Conservation (phyloP, 2,888 invertebrate species). For the Drosophila imparisetae region DNA sequence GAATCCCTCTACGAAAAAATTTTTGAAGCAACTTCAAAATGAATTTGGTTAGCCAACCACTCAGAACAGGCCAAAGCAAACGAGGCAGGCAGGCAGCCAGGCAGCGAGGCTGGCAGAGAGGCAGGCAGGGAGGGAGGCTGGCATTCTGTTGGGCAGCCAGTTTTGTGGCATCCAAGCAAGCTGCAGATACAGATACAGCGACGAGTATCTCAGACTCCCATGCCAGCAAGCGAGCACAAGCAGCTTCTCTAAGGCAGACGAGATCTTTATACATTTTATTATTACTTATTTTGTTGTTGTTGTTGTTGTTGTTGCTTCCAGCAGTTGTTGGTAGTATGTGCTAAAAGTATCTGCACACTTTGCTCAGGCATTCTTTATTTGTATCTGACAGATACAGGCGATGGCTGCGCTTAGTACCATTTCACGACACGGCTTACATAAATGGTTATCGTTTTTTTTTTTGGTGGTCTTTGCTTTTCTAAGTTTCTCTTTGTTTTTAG, state of each 20-base stretch:
- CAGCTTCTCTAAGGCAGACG: constrained; percentile 45
- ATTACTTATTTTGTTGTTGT: constrained; percentile 28
- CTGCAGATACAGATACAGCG: constrained; percentile 44
- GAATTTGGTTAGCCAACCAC: constrained; percentile 69
- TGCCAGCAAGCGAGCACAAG: constrained; percentile 1
- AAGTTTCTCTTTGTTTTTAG: not conserved
- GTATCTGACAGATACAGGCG: constrained; percentile 21
- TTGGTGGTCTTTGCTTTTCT: not conserved
- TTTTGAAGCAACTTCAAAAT: constrained; percentile 75
- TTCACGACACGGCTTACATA: constrained; percentile 20
- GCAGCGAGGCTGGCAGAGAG: constrained; percentile 16
- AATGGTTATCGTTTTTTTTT: constrained; percentile 16
- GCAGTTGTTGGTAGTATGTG: constrained; percentile 39
- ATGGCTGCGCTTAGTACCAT: constrained; percentile 32
- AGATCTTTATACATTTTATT: constrained; percentile 56
- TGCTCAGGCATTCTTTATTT: constrained; percentile 24
- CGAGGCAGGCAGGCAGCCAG: constrained; percentile 4
- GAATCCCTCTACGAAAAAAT: constrained; percentile 65
- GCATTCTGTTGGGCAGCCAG: constrained; percentile 35
- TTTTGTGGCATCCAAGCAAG: constrained; percentile 52
- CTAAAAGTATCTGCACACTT: constrained; percentile 50
- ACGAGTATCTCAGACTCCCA: constrained; percentile 20
- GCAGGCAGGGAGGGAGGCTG: constrained; percentile 4
- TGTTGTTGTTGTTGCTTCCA: constrained; percentile 9
- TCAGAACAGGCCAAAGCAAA: constrained; percentile 31